phyloP scores from a whole-genome alignment of 2,888 invertebrate species.

The Phalera bucephala region DNA sequence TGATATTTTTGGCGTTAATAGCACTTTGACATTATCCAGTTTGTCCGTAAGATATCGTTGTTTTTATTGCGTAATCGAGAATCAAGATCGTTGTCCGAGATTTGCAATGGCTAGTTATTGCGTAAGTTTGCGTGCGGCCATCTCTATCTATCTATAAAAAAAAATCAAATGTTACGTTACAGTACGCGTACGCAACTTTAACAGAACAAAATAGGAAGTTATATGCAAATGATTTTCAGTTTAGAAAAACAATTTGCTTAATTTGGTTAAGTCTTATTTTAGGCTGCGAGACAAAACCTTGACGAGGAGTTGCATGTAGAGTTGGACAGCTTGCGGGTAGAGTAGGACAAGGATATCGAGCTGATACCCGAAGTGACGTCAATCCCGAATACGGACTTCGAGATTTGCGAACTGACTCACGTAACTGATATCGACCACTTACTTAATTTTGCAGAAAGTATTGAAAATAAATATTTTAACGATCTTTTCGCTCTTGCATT shows the following conservation, averaged over 20 bases:
- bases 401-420: background rate
- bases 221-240: too few relatives aligned
- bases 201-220: too few relatives aligned
- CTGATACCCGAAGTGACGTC: background rate
- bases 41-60: constrained; percentile 33
- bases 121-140: constrained; percentile 9
- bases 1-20: constrained; percentile 24
- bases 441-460: too few relatives aligned
- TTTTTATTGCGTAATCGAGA: constrained; percentile 34
- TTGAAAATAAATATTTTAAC: too few relatives aligned
- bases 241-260: too few relatives aligned
- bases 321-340: background rate
- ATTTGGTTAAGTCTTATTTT: too few relatives aligned
- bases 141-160: background rate
- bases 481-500: too few relatives aligned
- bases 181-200: too few relatives aligned
- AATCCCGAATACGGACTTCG: background rate
- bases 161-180: too few relatives aligned
- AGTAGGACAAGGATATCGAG: background rate
- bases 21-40: constrained; percentile 37
- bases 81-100: constrained; percentile 58
- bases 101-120: constrained; percentile 30
- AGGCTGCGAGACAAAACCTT: too few relatives aligned
- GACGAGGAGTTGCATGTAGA: background rate
- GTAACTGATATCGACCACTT: too few relatives aligned